Base-by-base conservation (phyloP, 2,113 vertebrate species). In the Galbula dea region DNA sequence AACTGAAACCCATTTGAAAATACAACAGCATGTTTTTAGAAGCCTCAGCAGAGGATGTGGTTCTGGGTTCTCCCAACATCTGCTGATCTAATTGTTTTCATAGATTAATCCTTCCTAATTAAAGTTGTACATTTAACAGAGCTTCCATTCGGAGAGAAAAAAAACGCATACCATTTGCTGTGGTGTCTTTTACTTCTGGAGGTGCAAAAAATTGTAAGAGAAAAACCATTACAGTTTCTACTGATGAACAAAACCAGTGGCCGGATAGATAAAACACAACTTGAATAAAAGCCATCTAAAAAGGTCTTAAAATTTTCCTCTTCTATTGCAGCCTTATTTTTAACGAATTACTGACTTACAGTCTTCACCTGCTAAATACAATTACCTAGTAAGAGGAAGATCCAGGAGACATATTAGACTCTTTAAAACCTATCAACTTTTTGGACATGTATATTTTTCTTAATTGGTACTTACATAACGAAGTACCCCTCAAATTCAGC, bases 81-180 rank as follows among this genome's bases (percentile, higher is more conserved):
- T 94, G 86, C 63, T 86, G 59, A 57, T 72, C 61, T 71, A 67
- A 54, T 48, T 89, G 86, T 91, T 92, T 91, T 36, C 81, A n/a
- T 7, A 39, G 55, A 82, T 67, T 90, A 84, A 91, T 73, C 77
- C 83, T 75, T 76, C 27, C 43, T 92, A 89, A 95, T 84, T 83
- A 58, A 89, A 89, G 59, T 34, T 83, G 63, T 63, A 63, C 48
- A 29, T 90, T 88, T 37, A 82, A 58, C 58, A 79, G 90, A 63
- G 29, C 32, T 69, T 37, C 45, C 45, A 37, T 76, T 80, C 62
- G 78, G n/a, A 43, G 49, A 36, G 43, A 34, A 69, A 61, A 62
- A 11, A 71, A 34, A 30, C 13, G 23, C 5, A 1, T 34, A 57
- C 36, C 51, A 85, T 80, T 91, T 23, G 2, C 84, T 71, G 55